Base-by-base conservation (phyloP, 2,797 vertebrate genomes). In the Parauchenoglanis ngamensis region DNA sequence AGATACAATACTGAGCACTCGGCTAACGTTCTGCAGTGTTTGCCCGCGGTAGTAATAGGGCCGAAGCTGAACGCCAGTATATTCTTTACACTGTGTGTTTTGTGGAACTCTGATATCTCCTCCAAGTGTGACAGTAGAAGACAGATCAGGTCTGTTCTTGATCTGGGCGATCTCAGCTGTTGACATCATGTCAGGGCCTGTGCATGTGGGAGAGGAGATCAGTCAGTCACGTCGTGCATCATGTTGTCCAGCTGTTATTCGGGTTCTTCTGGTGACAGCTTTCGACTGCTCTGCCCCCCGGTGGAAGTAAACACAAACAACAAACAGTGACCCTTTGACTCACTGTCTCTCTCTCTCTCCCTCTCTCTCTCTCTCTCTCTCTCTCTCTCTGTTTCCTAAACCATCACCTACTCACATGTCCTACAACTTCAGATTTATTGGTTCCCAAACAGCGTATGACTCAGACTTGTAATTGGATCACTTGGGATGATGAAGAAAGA, bases 181-280 rank as follows among this genome's bases (percentile, higher is more conserved):
- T 82, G 70, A 89, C 81, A 86, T 86, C 73, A 84, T 84, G 85
- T 89, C 88, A 84, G 81, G 56, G 65, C 12, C 73, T 84, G 86
- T 72, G 70, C 80, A 67, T 89, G 85, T 86, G 84, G 88, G 85
- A 86, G 63, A 72, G 80, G n/a, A 77, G 85, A 89, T 89, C 88
- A 89, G 28, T 89, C 81, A 84, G 44, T 79, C 56, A 84, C 40
- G 82, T 81, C 35, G 83, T 40, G 85, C 88, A 73, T 81, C 86
- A 76, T 77, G 83, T 81, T 85, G 70, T 78, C 85, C 82, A 84
- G 85, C 88, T 89, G 88, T 79, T 77, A 52, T 56, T 25, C 6
- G 52, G 67, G 61, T 75, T 84, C 61, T 44, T 57, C 28, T 8
- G 28, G 54, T 72, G 61, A 23, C 65, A 44, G n/a, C 52, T 85